Conservation (phyloP, 2,113 vertebrate species). For the Elephantulus edwardii region DNA sequence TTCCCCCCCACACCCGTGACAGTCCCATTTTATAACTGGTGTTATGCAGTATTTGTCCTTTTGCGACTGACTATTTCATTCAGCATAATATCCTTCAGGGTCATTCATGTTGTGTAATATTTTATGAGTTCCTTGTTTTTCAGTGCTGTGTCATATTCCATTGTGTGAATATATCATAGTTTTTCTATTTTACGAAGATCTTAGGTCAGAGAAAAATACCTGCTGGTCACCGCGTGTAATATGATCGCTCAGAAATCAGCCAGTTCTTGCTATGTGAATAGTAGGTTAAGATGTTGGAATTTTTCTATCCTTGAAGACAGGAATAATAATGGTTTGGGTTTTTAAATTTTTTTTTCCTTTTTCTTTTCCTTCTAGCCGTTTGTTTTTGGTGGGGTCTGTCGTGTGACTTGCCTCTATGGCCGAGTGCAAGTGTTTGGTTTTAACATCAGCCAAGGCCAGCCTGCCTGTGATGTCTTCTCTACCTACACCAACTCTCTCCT, state of each 20-base stretch:
- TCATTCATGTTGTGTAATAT: no score
- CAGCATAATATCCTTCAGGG: no score
- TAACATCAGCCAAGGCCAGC: constrained; percentile 89
- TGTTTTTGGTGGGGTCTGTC: constrained; percentile 91
- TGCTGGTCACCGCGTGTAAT: not conserved
- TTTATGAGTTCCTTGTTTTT: no score
- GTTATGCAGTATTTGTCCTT: no score
- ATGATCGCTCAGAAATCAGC: not conserved
- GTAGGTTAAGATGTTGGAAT: not conserved
- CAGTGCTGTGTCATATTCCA: no score
- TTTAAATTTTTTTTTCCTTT: not conserved
- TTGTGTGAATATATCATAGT: no score
- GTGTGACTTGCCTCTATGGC: constrained; percentile 91
- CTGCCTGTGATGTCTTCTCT: constrained; percentile 89
- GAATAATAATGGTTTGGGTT: not conserved
- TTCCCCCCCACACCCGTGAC: no score
- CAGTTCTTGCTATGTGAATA: not conserved
- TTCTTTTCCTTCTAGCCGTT: constrained; percentile 77
- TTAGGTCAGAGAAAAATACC: not conserved
- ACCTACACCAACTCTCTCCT: constrained; percentile 89
- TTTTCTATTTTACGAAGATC: no score
- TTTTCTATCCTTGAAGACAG: not conserved
- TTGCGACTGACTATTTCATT: no score
- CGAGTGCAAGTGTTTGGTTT: constrained; percentile 92
- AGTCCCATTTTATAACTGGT: no score